These are phyloP conservation scores for Latrodectus geometricus DNA, from an alignment of 1,140 invertebrate species.

Conservation along the genomic window DNA sequence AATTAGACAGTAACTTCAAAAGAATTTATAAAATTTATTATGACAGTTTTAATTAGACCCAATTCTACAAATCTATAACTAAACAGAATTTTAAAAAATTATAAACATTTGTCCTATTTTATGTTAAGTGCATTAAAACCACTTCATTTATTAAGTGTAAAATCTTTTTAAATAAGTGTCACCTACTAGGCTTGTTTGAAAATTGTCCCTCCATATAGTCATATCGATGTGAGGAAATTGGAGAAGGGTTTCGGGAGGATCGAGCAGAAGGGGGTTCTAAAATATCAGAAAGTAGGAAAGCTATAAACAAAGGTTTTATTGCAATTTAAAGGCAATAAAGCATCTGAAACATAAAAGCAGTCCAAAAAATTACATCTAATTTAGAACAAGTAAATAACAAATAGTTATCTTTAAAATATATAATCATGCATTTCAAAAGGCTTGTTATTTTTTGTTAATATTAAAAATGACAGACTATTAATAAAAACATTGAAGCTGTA, in stretches of 20 bases:
- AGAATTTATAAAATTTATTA: background rate
- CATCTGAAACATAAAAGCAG: background rate
- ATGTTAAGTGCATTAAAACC: background rate
- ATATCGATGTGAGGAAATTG: conserved; percentile 67
- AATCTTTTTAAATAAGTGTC: background rate
- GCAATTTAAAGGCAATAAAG: background rate
- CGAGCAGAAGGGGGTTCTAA: conserved; percentile 69
- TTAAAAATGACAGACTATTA: too few relatives aligned
- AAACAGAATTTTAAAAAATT: background rate
- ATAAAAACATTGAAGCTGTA: too few relatives aligned
- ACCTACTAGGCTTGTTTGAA: conserved; percentile 62
- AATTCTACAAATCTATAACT: background rate
- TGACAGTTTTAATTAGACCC: background rate
- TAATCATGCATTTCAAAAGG: too few relatives aligned
- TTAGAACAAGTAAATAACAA: background rate
- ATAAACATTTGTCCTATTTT: background rate
- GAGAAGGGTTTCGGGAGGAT: conserved; percentile 69
- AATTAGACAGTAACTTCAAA: background rate
- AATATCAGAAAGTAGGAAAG: conserved; percentile 26
- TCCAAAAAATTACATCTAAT: background rate
- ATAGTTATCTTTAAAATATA: background rate
- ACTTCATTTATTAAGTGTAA: background rate
- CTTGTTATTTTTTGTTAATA: too few relatives aligned
- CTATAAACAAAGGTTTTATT: background rate
- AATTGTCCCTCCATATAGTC: conserved; percentile 71